phyloP scores from a whole-genome alignment of 2,113 vertebrate species.

The Pelobates fuscus region DNA sequence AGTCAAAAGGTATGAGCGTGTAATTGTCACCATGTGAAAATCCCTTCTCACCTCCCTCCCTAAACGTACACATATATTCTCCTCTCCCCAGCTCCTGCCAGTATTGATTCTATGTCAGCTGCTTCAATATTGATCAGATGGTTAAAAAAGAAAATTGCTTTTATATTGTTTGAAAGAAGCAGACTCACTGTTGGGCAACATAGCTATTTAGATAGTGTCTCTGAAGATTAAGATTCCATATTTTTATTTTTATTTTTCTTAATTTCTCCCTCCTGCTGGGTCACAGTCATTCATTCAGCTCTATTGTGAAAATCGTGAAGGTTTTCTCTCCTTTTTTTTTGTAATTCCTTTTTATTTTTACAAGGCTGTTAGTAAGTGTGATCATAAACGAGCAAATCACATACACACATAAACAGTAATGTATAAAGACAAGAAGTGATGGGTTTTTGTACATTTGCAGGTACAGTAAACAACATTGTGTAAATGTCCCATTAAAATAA shows the following conservation, averaged over 20 bases:
- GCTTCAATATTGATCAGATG: conserved; percentile 47
- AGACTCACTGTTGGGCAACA: conserved; percentile 21
- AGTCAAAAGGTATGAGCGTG: not conserved
- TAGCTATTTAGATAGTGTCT: conserved; percentile 27
- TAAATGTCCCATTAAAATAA: too few relatives aligned
- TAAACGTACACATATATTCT: conserved; percentile 2
- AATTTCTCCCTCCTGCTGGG: not conserved
- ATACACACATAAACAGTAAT: too few relatives aligned
- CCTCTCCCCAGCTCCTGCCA: conserved; percentile 27
- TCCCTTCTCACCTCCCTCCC: not conserved
- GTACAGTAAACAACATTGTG: too few relatives aligned
- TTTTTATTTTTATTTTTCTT: conserved; percentile 1
- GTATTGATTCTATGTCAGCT: conserved; percentile 44
- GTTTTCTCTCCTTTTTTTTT: too few relatives aligned
- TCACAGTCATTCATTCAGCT: not conserved
- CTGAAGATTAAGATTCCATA: conserved; percentile 28
- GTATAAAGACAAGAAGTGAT: too few relatives aligned
- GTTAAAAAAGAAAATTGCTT: conserved; percentile 51
- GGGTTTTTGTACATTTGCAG: too few relatives aligned
- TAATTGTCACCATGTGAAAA: conserved; percentile 7
- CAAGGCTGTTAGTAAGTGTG: too few relatives aligned
- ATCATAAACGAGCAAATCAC: too few relatives aligned
- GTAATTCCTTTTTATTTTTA: too few relatives aligned
- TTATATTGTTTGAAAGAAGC: conserved; percentile 42
- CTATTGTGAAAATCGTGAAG: not conserved